Base-by-base conservation (phyloP, 2,113 vertebrate species). In the Bos indicus region DNA sequence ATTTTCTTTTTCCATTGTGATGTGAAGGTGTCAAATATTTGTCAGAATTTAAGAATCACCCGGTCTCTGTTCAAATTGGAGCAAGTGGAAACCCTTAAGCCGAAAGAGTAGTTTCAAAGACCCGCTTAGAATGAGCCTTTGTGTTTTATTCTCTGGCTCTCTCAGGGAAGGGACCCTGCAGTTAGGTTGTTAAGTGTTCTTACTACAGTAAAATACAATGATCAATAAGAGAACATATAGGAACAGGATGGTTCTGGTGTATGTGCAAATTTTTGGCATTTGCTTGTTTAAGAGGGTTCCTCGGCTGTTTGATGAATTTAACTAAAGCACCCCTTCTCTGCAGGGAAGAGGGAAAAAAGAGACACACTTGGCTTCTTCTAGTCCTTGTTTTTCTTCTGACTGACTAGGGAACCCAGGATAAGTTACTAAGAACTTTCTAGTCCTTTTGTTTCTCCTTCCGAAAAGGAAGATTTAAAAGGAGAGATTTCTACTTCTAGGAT, bases 401-500 rank as follows among this genome's bases (percentile, higher is more conserved):
- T 97, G 57, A 88, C 13, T 56, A 81, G 54, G 43, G 81, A 94
- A 94, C 54, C 59, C 13, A 71, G 90, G 62, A 46, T 28, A 94
- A 94, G 51, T 78, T 84, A 67, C 77, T 52, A 26, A 88, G 54
- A 78, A n/a, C 74, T 74, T 94, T 60, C 33, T 82, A 67, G 25
- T 88, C 88, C 6, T 91, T 57, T 52, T 23, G 54, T 56, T 95
- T 95, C 60, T 93, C 7, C 3, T 90, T 88, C 59, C 8, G 40
- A 96, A 92, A 86, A 94, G 36, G 48, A 94, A 85, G 59, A 95
- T 77, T 74, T 91, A 78, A 48, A 89, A 91, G 60, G 78, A 88
- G 84, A 78, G 64, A 74, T 64, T 88, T 91, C 83, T 91, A 67
- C 26, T 85, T 91, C 16, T 85, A 19, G 92, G 90, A 54, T 85